phyloP scores from a whole-genome alignment of 2,113 vertebrate genomes.

The Odobenus rosmarus region DNA sequence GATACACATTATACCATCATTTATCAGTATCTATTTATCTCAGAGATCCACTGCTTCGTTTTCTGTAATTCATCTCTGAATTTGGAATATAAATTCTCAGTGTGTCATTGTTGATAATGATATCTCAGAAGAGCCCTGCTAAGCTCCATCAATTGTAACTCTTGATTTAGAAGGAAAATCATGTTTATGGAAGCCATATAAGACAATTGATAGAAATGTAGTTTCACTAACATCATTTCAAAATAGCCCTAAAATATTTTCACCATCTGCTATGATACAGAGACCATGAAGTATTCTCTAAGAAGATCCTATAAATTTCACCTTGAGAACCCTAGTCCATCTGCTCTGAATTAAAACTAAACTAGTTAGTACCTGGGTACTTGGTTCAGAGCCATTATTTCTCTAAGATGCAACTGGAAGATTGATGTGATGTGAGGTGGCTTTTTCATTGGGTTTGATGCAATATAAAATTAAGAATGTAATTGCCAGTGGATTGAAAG shows the following conservation, averaged over 20 bases:
- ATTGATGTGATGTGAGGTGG: not conserved
- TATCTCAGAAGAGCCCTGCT: conserved; percentile 51
- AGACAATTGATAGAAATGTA: conserved; percentile 49
- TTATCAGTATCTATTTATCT: conserved; percentile 63
- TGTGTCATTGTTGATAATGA: conserved; percentile 61
- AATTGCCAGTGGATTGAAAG: not conserved
- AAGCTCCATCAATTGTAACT: conserved; percentile 49
- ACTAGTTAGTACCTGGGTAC: conserved; percentile 50
- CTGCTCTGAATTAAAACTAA: conserved; percentile 62
- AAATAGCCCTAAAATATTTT: conserved; percentile 66
- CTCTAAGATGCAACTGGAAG: not conserved
- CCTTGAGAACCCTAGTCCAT: conserved; percentile 63
- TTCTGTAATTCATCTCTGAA: conserved; percentile 55
- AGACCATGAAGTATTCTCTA: conserved; percentile 47
- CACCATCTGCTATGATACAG: conserved; percentile 59
- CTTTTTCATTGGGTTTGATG: not conserved
- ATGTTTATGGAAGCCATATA: conserved; percentile 46
- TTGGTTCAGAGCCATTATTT: conserved; percentile 46
- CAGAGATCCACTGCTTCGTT: conserved; percentile 17
- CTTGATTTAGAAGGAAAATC: conserved; percentile 63
- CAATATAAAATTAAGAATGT: not conserved
- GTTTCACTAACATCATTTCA: conserved; percentile 58
- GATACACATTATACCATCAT: conserved; percentile 35
- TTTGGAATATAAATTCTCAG: conserved; percentile 58
- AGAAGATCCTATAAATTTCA: conserved; percentile 41